Evolutionary conservation across 2,888 invertebrate genomes (phyloP).

Genomic region (Leucozona laternaria): DNA sequence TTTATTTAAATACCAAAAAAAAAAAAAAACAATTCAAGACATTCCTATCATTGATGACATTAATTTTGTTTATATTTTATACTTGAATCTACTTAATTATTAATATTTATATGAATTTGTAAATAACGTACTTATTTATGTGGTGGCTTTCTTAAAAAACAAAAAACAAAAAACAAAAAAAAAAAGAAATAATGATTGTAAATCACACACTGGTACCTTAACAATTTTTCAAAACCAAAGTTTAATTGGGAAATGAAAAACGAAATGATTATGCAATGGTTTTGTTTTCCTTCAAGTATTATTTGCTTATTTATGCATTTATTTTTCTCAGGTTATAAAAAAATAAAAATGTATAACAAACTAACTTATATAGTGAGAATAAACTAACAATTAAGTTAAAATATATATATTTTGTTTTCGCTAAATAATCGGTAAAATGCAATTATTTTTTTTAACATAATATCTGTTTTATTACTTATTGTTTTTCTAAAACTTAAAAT

Average conservation of each 20-base stretch:
- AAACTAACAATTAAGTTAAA: constrained; percentile 4
- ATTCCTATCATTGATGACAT: constrained; percentile 33
- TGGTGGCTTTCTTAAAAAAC: constrained; percentile 52
- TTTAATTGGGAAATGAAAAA: constrained; percentile 31
- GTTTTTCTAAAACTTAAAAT: constrained; percentile 1
- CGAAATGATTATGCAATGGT: constrained; percentile 37
- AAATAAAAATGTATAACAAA: constrained; percentile 17
- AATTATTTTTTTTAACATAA: background rate
- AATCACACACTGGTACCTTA: constrained; percentile 4
- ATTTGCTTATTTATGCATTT: constrained; percentile 59
- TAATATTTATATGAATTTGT: constrained; percentile 42
- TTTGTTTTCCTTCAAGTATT: constrained; percentile 24
- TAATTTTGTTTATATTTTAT: constrained; percentile 2
- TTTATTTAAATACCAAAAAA: background rate
- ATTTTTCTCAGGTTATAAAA: constrained; percentile 15
- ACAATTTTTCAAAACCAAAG: constrained; percentile 28
- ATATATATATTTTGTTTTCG: constrained; percentile 11
- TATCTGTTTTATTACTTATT: background rate
- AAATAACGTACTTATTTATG: constrained; percentile 58
- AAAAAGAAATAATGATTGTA: background rate
- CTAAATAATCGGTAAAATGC: constrained; percentile 26
- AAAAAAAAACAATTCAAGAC: constrained; percentile 24
- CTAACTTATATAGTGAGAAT: background rate
- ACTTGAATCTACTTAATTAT: constrained; percentile 15
- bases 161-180: background rate